A percentile compares a stretch with the other conserved stretches of the same genome.
Conservation (phyloP, 2,888 invertebrate genomes). For the Protodeltote pygarga region DNA sequence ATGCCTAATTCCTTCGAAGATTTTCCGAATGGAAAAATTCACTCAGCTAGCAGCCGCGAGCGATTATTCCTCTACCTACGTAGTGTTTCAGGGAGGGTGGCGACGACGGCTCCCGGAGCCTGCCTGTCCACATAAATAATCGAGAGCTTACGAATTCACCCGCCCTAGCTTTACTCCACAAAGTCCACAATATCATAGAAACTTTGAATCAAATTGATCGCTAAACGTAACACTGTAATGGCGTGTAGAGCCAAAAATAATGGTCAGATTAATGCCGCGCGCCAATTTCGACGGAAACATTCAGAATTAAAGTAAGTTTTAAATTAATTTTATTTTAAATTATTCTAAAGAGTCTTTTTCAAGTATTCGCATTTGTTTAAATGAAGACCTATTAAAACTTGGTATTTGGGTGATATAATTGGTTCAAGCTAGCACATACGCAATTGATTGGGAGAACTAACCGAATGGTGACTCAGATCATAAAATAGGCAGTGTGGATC, state of each 20-base stretch:
- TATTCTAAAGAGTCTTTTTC: conserved; percentile 24
- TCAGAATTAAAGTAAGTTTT: conserved; percentile 36
- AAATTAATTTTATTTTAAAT: conserved; percentile 40
- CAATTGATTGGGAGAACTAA: conserved; percentile 57
- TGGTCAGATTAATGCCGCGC: conserved; percentile 47
- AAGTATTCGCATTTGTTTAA: conserved; percentile 13
- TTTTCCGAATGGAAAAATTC: conserved; percentile 82
- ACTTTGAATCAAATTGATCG: conserved; percentile 71
- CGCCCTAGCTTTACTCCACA: conserved; percentile 58
- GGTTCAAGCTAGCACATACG: conserved; percentile 37
- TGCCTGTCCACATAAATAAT: conserved; percentile 78
- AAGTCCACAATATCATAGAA: conserved; percentile 68
- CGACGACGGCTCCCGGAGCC: conserved; percentile 57
- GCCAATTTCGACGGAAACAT: conserved; percentile 28
- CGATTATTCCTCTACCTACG: conserved; percentile 80
- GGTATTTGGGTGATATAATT: conserved; percentile 27
- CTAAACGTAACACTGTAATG: conserved; percentile 66
- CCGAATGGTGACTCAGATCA: conserved; percentile 53
- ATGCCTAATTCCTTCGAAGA: conserved; percentile 76
- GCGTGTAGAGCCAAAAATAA: conserved; percentile 52
- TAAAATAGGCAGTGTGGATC: conserved; percentile 62
- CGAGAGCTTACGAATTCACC: conserved; percentile 77
- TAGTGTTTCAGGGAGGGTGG: conserved; percentile 70
- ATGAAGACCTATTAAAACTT: conserved; percentile 23
- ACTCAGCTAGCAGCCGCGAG: conserved; percentile 75